These are phyloP conservation scores for Oreochromis aureus DNA, from an alignment of 2,113 vertebrate species.

Conservation along the genomic window DNA sequence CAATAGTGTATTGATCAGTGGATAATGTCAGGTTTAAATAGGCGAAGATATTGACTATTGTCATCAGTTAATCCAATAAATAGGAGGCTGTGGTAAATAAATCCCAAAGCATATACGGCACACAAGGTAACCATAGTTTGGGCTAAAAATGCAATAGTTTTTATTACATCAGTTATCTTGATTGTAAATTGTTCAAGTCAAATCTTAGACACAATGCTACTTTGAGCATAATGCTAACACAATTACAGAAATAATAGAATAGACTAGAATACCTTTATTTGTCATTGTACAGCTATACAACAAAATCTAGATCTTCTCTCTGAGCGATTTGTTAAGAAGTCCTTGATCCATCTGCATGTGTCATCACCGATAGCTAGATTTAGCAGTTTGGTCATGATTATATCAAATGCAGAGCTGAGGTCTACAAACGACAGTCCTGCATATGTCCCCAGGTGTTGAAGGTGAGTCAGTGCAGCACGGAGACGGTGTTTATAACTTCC, in stretches of 20 bases:
- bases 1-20: constrained; percentile 10
- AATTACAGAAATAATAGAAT: not conserved
- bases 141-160: not conserved
- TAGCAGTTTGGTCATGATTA: not conserved
- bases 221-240: not conserved
- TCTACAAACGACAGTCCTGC: not conserved
- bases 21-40: constrained; percentile 9
- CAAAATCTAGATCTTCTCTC: not conserved
- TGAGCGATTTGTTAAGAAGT: not conserved
- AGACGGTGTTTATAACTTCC: not conserved
- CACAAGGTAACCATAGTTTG: not conserved
- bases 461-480: not conserved
- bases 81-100: not conserved
- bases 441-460: not conserved
- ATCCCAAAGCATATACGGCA: not conserved
- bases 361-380: not conserved
- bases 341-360: not conserved
- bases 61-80: constrained; percentile 19
- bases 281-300: not conserved
- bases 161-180: not conserved
- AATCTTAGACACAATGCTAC: not conserved
- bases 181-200: not conserved
- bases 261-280: not conserved
- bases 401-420: not conserved
- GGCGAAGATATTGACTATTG: constrained; percentile 25